Percentiles rank a stretch among this genome's conserved stretches.
phyloP scores from a whole-genome alignment of 2,113 vertebrate species.

The Myocastor coypus region DNA sequence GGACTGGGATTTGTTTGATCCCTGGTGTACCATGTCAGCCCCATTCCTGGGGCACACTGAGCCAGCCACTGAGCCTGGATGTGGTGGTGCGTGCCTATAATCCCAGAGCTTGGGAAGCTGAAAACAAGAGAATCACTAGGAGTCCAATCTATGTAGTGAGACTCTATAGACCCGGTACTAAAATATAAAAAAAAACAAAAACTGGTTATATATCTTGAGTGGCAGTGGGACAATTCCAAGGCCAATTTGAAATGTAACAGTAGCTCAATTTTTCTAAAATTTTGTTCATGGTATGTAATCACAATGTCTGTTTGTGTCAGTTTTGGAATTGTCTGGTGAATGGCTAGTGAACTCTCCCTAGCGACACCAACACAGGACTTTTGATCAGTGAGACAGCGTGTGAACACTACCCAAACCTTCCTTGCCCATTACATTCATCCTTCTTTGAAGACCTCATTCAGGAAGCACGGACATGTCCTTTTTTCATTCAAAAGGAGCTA shows the following conservation, averaged over 20 bases:
- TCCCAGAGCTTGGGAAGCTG: no score
- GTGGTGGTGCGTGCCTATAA: no score
- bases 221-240: not conserved
- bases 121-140: no score
- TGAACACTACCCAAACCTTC: not conserved
- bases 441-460: conserved; percentile 11
- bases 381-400: rapidly evolving
- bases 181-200: no score
- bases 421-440: not conserved
- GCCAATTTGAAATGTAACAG: not conserved
- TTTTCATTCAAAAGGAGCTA: not conserved
- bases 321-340: not conserved
- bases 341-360: no score
- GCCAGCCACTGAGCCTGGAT: no score
- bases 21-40: no score
- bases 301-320: not conserved
- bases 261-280: not conserved
- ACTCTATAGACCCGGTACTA: no score
- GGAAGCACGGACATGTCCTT: not conserved
- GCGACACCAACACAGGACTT: no score
- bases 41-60: no score
- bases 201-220: not conserved
- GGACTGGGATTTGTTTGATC: no score
- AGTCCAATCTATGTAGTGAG: no score
- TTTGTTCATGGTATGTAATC: not conserved